Base-by-base conservation (phyloP, 2,113 vertebrate genomes). In the Platichthys stellatus region DNA sequence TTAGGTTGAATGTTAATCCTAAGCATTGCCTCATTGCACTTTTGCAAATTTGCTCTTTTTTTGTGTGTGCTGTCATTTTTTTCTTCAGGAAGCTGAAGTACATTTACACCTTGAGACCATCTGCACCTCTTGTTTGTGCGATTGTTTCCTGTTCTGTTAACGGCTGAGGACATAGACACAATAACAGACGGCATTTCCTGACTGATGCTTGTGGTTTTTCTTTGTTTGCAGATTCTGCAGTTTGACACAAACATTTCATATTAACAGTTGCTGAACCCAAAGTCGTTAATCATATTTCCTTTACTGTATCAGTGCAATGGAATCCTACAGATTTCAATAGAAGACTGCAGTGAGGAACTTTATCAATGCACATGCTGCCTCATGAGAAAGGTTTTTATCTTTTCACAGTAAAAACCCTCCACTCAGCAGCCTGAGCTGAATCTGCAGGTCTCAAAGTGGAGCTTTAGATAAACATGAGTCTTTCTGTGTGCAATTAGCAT, bases 61-160 rank as follows among this genome's bases (percentile, higher is more conserved):
- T 5, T 28, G 4, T 28, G 28, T 28, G 3, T 28, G 28, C 28
- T 28, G 28, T 28, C 26, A 28, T 28, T 28, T 18, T 47, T 65
- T 47, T 12, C 5, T n/a, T 45, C 15, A 24, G 38, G 38, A 64
- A 58, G 21, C 66, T 66, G 31, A 70, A 59, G 12, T 4, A 6
- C 0, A 3, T 72, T 72, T 15, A 62, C 26, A n/a, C 20, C 69
- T 18, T 31, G 13, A 38, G 5, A 28, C 26, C 49, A n/a, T 40
- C 24, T 17, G 54, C 24, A 28, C 18, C 0, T 21, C 57, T 79
- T 38, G 47, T 62, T 38, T 57, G 28, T 53, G 51, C 53, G 58
- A n/a, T 43, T 35, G 13, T 69, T 78, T 76, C 73, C 69, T 76
- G n/a, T 56, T 5, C 24, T 11, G n/a, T 60, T 43, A 54, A 20